Evolutionary conservation across 2,113 vertebrate species (phyloP).

Genomic region (Pelobates fuscus): DNA sequence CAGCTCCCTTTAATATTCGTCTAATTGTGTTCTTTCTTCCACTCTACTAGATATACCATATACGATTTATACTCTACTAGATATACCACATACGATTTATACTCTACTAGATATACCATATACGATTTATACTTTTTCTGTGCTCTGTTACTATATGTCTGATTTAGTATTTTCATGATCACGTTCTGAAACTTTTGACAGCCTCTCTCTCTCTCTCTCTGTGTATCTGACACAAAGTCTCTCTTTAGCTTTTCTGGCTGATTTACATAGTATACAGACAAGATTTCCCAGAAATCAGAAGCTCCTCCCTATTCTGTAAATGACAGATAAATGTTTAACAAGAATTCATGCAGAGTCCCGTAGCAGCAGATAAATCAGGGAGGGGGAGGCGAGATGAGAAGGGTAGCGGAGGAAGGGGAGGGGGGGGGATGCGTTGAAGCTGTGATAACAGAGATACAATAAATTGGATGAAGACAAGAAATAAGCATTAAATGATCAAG

Average conservation of each 20-base stretch:
- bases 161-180: background rate
- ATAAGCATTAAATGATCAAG: constrained; percentile 39
- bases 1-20: too few species aligned
- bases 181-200: constrained; percentile 31
- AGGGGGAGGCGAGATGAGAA: constrained; percentile 11
- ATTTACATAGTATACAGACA: constrained; percentile 45
- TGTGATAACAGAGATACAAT: constrained; percentile 41
- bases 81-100: too few species aligned
- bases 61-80: too few species aligned
- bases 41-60: too few species aligned
- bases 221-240: constrained; percentile 8
- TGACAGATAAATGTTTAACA: constrained; percentile 52
- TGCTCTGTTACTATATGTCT: too few species aligned
- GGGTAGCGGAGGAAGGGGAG: constrained; percentile 6
- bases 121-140: too few species aligned
- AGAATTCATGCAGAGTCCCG: constrained; percentile 47
- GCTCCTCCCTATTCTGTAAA: constrained; percentile 49
- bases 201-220: constrained; percentile 9
- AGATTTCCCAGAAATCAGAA: constrained; percentile 47
- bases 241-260: constrained; percentile 19
- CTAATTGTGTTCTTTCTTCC: too few species aligned
- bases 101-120: too few species aligned
- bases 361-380: constrained; percentile 44
- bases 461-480: constrained; percentile 35
- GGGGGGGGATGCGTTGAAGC: constrained; percentile 18